phyloP scores from a whole-genome alignment of 2,888 invertebrate species.

The Epinotia nisella region DNA sequence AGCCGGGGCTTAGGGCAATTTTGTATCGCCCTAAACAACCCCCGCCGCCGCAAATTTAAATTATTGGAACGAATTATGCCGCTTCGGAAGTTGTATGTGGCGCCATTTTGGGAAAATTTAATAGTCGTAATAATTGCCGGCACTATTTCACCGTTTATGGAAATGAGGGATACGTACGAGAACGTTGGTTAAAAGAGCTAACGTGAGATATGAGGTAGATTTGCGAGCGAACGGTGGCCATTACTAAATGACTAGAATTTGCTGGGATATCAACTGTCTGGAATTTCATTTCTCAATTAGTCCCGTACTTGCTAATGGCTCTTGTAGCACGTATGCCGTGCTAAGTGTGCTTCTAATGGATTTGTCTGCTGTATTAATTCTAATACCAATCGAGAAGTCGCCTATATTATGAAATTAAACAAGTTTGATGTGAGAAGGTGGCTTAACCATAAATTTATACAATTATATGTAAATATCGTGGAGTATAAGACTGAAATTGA shows the following conservation, averaged over 20 bases:
- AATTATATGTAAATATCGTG: too few relatives aligned
- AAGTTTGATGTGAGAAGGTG: not conserved
- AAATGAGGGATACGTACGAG: not conserved
- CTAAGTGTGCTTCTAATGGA: not conserved
- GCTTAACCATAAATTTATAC: not conserved
- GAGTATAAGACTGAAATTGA: too few relatives aligned
- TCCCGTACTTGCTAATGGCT: not conserved
- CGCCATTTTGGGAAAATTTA: slow-evolving; percentile 22
- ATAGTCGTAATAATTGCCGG: slow-evolving; percentile 25
- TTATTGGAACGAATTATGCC: slow-evolving; percentile 54
- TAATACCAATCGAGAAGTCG: not conserved
- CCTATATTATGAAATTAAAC: not conserved
- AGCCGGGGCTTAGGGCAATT: slow-evolving; percentile 53
- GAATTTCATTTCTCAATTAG: too few relatives aligned
- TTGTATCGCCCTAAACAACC: slow-evolving; percentile 53
- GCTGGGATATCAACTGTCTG: too few relatives aligned
- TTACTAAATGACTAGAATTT: not conserved
- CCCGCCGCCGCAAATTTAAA: slow-evolving; percentile 59
- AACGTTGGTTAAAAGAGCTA: not conserved
- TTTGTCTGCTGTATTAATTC: not conserved
- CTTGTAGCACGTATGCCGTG: not conserved
- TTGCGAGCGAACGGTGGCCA: not conserved
- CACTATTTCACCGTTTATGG: slow-evolving; percentile 18
- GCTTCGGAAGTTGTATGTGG: slow-evolving; percentile 27
- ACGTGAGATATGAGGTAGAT: not conserved